Base-by-base conservation (phyloP, 2,888 invertebrate species). In the Ferdinandea cuprea region DNA sequence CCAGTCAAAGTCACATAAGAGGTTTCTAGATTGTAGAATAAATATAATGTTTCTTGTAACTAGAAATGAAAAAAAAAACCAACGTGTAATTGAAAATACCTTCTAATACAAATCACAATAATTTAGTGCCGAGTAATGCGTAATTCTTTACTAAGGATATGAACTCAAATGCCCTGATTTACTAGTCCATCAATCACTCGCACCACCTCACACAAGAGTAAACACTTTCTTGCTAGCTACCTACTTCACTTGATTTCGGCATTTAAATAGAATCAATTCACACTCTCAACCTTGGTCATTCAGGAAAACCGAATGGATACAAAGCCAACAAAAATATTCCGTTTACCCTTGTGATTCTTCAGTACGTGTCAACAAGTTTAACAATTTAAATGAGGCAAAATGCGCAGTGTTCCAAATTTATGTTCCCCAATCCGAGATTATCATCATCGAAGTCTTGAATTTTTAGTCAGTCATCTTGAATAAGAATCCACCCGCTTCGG, bases 371-470 rank as follows among this genome's bases (percentile, higher is more conserved):
- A 81, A 71, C 58, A 80, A 76, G 50, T 77, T 81, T 77, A 61
- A 40, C 77, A 72, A 81, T 81, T 71, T 66, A 81, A 77, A 81
- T 81, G 46, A 37, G 13, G 25, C 59, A 37, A 77, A 66, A 8
- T 71, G 65, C 76, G 71, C 76, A 71, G 76, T 71, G 52, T 25
- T 9, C 65, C 44, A 50, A 59, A 81, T 58, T 66, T 13, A 66
- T 59, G 15, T 13, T 52, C 15, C 25, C 2, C 46, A 11, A 44
- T 21, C 56, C 50, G 48, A 52, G 50, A 73, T 40, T 9, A 58
- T 35, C 73, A 35, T 37, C 17, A 15, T 11, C 35, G 19, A 30
- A 21, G 37, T 37, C 69, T 71, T 63, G 19, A 48, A 28, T 25
- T 25, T 25, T 25, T 25, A 40, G 40, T 32, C 42, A 30, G 40